Evolutionary conservation across 2,888 invertebrate species (phyloP).

Genomic region (Antitype chi): DNA sequence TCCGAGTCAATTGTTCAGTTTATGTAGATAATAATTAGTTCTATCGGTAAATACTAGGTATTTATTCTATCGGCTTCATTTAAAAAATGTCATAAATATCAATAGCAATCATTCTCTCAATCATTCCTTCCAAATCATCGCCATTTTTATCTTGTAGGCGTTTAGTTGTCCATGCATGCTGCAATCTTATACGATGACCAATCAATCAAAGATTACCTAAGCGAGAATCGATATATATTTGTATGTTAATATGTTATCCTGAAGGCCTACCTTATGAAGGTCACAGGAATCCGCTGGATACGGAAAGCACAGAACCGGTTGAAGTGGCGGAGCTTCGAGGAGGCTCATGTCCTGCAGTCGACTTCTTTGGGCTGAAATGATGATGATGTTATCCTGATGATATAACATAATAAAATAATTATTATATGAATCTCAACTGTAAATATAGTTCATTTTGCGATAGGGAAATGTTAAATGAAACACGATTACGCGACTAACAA

Average conservation of each 20-base stretch:
- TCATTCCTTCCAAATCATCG: constrained; percentile 2
- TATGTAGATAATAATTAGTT: neutral
- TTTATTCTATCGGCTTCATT: neutral
- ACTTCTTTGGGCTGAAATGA: too few relatives aligned
- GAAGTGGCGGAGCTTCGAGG: too few relatives aligned
- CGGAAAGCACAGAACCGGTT: too few relatives aligned
- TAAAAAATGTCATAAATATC: neutral
- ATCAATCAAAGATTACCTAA: neutral
- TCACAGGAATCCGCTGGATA: too few relatives aligned
- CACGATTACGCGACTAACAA: neutral
- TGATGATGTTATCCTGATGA: neutral
- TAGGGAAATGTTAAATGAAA: neutral
- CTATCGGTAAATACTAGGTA: too few relatives aligned
- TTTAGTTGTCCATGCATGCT: neutral
- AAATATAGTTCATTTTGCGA: neutral
- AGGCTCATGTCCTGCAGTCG: too few relatives aligned
- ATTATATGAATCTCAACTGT: too few relatives aligned
- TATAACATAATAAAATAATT: neutral
- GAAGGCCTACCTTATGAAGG: too few relatives aligned
- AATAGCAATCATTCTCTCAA: constrained; percentile 27
- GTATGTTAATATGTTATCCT: neutral
- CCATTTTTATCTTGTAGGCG: constrained; percentile 34
- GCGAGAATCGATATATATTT: neutral
- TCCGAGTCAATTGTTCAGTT: neutral
- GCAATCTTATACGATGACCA: neutral